Evolutionary conservation across 2,113 vertebrate genomes (phyloP).

Genomic region (Mirza zaza): DNA sequence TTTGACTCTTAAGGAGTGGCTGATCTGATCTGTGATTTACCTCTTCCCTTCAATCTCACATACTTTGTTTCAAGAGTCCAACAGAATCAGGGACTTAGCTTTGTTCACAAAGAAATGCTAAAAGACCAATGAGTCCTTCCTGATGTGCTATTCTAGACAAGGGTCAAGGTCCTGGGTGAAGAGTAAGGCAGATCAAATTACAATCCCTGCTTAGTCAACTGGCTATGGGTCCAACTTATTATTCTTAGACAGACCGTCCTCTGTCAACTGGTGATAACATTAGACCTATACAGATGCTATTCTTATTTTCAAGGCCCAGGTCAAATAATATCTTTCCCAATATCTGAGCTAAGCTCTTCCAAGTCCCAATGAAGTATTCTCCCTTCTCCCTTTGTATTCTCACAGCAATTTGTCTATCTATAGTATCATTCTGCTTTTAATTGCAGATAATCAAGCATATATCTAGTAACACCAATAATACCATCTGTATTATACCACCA

Average conservation of each 20-base stretch:
- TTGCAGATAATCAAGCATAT: neutral
- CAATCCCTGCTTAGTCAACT: neutral
- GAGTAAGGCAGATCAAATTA: neutral
- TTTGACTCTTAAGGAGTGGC: neutral
- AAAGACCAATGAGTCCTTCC: neutral
- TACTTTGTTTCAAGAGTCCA: neutral
- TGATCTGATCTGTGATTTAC: neutral
- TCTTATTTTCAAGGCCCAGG: neutral
- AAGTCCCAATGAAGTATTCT: neutral
- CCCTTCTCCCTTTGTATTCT: neutral
- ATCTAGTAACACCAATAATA: neutral
- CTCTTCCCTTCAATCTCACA: neutral
- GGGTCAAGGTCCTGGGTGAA: neutral
- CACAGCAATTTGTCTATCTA: neutral
- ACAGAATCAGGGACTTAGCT: neutral
- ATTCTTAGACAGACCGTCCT: neutral
- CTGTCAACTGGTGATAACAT: neutral
- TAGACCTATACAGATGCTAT: neutral
- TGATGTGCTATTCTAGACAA: neutral
- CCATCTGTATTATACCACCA: neutral
- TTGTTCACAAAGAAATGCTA: conserved; percentile 4
- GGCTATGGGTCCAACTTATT: neutral
- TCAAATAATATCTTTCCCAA: neutral
- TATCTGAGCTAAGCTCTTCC: neutral
- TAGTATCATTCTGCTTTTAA: neutral